phyloP scores from a whole-genome alignment of 2,888 invertebrate genomes.

The Tenthredo notha region DNA sequence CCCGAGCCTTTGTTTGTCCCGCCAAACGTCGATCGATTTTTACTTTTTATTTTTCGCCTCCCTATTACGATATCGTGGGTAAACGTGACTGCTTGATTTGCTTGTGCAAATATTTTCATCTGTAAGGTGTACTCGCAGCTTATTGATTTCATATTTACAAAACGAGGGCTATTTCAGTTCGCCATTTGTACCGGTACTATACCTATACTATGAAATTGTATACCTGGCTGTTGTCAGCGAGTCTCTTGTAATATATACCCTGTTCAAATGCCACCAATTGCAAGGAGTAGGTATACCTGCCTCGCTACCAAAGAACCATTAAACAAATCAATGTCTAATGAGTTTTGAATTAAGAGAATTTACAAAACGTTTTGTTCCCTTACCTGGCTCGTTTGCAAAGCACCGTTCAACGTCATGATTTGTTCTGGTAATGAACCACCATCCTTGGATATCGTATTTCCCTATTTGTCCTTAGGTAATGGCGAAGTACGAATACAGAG shows the following conservation, averaged over 20 bases:
- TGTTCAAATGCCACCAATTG: neutral
- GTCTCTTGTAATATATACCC: neutral
- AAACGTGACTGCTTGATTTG: neutral
- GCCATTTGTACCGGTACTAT: neutral
- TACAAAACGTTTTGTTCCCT: neutral
- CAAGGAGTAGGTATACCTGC: neutral
- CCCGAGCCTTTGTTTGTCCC: neutral
- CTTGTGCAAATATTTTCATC: conserved; percentile 18
- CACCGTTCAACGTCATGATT: conserved; percentile 23
- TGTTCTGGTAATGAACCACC: conserved; percentile 2
- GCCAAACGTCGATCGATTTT: neutral
- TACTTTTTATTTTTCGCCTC: neutral
- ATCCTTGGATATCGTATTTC: conserved; percentile 10
- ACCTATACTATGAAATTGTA: neutral
- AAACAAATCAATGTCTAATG: conserved; percentile 1
- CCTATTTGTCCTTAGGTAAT: conserved; percentile 11
- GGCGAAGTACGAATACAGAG: neutral
- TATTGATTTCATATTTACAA: conserved; percentile 30
- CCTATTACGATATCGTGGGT: neutral
- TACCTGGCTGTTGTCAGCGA: neutral
- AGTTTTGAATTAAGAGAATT: conserved; percentile 18
- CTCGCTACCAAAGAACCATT: neutral
- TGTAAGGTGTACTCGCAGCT: neutral
- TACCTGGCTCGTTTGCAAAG: neutral
- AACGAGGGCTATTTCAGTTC: neutral